phyloP scores from a whole-genome alignment of 2,888 invertebrate genomes.

The Ormyrus nitidulus region DNA sequence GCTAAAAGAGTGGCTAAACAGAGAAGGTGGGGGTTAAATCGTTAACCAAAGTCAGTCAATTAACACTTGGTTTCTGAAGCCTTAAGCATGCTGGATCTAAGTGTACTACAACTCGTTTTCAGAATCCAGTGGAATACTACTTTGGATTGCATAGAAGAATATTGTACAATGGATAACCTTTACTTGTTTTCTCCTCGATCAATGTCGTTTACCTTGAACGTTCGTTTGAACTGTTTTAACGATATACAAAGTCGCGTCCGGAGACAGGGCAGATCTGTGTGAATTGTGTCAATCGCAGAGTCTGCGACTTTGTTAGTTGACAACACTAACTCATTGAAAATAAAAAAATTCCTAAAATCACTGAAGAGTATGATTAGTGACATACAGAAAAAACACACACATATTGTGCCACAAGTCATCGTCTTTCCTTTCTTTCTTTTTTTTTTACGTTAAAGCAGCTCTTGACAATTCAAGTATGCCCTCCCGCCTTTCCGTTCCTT shows the following conservation, averaged over 20 bases:
- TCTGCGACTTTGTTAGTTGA: conserved; percentile 74
- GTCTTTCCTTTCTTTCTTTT: conserved; percentile 12
- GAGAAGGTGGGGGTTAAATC: not conserved
- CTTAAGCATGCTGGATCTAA: conserved; percentile 45
- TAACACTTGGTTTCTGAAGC: conserved; percentile 14
- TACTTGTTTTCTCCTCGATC: no score
- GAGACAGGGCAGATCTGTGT: conserved; percentile 71
- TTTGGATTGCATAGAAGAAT: no score
- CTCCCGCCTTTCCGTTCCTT: not conserved
- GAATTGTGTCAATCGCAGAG: conserved; percentile 73
- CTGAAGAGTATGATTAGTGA: conserved; percentile 73
- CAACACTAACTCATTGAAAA: conserved; percentile 70
- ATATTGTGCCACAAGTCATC: conserved; percentile 42
- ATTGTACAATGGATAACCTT: no score
- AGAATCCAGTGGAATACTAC: not conserved
- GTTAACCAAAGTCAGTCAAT: conserved; percentile 8
- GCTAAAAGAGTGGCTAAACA: no score
- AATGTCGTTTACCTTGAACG: no score
- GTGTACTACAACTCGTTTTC: conserved; percentile 23
- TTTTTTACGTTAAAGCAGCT: conserved; percentile 47
- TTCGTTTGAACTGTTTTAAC: no score
- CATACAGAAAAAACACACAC: conserved; percentile 63
- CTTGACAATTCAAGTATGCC: conserved; percentile 13
- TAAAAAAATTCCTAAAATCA: conserved; percentile 71
- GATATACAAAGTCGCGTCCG: conserved; percentile 45